Base-by-base conservation (phyloP, 2,113 vertebrate species). In the Hemibates koningsi region DNA sequence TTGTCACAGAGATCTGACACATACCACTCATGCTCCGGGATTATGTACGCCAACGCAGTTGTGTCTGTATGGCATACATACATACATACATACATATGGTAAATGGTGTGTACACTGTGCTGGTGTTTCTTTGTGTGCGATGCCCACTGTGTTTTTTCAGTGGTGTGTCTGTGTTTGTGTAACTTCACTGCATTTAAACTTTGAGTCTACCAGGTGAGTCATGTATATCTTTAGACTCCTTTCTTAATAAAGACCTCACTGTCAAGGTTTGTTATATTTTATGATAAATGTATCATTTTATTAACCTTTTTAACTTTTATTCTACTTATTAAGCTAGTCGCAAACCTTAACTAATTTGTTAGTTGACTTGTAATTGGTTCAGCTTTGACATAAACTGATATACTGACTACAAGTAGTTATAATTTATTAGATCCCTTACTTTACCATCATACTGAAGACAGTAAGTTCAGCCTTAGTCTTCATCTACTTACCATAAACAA, bases 1-100 rank as follows among this genome's bases (percentile, higher is more conserved):
- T 94, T 91, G 92, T 94, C 95, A 86, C 68, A 52, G 84, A 84
- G 82, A 86, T 88, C 41, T 89, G 83, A 91, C 94, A 87, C 82
- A 81, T 68, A 82, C 27, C 76, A 13, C 78, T 93, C 53, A 16
- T 82, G 48, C 71, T 86, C 61, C 11, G 36, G 32, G 78, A 63
- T 86, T 88, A 76, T 87, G 54, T 24, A 82, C 43, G 38, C 41
- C 57, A 85, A 82, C 73, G 50, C 34, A 79, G 52, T 63, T 56
- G 13, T 83, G 41, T 84, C 13, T 76, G 5, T 54, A 52, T 17
- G 14, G n/a, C 54, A 16, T 21, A 13, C 41, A 45, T 80, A 54
- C 41, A 21, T 52, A 9, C 6, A 8, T 19, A 21, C 63, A 56
- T 80, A 80, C 29, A 45, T 48, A 21, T 9, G n/a, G 48, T 13